These are phyloP conservation scores for Corella eumyota DNA, from an alignment of 23 tunicate species.

Conservation along the genomic window DNA sequence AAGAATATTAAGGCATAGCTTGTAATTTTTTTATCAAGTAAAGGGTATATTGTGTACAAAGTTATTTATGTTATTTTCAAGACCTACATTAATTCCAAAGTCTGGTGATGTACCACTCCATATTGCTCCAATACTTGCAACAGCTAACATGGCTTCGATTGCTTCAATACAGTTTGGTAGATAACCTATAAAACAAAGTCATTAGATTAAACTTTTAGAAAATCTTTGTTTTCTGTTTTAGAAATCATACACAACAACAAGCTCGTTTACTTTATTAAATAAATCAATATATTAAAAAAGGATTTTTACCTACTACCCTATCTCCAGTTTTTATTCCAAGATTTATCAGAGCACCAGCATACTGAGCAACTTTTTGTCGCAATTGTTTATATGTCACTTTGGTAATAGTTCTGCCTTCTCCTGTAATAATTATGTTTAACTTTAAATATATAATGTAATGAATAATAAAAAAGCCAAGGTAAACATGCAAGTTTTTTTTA, in stretches of 20 bases:
- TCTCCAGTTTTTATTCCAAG: constrained; percentile 59
- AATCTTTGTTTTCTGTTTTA: too few species aligned
- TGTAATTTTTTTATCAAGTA: not conserved
- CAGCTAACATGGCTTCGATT: constrained; percentile 60
- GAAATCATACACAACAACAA: too few species aligned
- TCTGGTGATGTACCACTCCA: constrained; percentile 96
- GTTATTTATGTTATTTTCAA: too few species aligned
- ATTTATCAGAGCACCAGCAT: constrained; percentile 44
- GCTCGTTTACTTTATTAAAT: too few species aligned
- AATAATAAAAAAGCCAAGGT: not conserved
- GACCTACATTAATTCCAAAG: constrained; percentile 63
- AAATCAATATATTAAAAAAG: too few species aligned
- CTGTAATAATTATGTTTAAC: too few species aligned
- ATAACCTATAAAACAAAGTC: constrained; percentile 30
- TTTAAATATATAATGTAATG: too few species aligned
- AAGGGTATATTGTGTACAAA: not conserved
- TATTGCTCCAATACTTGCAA: constrained; percentile 81
- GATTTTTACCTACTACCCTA: constrained; percentile 59
- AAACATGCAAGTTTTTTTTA: too few species aligned
- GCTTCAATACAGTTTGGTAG: constrained; percentile 84
- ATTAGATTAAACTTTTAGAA: too few species aligned
- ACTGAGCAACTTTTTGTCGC: constrained; percentile 14
- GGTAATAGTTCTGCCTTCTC: constrained; percentile 48
- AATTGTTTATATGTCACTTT: constrained; percentile 41
- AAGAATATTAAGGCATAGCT: not conserved